phyloP scores from a whole-genome alignment of 1,140 invertebrate species.

The Diorhabda elongata region DNA sequence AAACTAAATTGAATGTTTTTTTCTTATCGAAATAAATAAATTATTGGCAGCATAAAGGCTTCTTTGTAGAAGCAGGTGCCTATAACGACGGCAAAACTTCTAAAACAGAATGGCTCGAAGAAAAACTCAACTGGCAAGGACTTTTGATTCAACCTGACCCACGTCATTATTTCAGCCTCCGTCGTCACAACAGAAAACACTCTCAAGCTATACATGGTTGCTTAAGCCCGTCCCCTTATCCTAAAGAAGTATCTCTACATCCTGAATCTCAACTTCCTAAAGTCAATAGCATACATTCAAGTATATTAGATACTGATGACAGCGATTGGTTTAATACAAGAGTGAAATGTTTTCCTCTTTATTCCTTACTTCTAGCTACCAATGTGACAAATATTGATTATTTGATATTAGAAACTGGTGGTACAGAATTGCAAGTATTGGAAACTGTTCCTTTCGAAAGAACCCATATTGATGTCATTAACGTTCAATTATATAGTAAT shows the following conservation, averaged over 20 bases:
- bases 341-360: slow-evolving; percentile 80
- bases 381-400: slow-evolving; percentile 67
- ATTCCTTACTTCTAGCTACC: slow-evolving; percentile 72
- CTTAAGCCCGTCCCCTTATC: slow-evolving; percentile 66
- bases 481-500: slow-evolving; percentile 37
- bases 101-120: slow-evolving; percentile 65
- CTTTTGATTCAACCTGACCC: slow-evolving; percentile 72
- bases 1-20: slow-evolving; percentile 4
- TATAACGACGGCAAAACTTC: slow-evolving; percentile 54
- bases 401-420: slow-evolving; percentile 65
- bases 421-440: slow-evolving; percentile 56
- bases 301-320: slow-evolving; percentile 50
- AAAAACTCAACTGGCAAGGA: slow-evolving; percentile 67
- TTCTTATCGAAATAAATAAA: slow-evolving; percentile 5
- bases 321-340: slow-evolving; percentile 54
- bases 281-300: slow-evolving; percentile 47
- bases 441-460: slow-evolving; percentile 53
- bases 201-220: slow-evolving; percentile 67
- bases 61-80: slow-evolving; percentile 61
- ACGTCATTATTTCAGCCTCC: slow-evolving; percentile 59
- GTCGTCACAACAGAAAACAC: slow-evolving; percentile 51
- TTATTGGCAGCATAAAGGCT: slow-evolving; percentile 53
- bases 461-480: slow-evolving; percentile 51
- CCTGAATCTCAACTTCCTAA: slow-evolving; percentile 56
- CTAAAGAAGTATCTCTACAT: slow-evolving; percentile 67